Evolutionary conservation across 2,888 invertebrate species (phyloP).

Genomic region (Scelioninae gen. 1): DNA sequence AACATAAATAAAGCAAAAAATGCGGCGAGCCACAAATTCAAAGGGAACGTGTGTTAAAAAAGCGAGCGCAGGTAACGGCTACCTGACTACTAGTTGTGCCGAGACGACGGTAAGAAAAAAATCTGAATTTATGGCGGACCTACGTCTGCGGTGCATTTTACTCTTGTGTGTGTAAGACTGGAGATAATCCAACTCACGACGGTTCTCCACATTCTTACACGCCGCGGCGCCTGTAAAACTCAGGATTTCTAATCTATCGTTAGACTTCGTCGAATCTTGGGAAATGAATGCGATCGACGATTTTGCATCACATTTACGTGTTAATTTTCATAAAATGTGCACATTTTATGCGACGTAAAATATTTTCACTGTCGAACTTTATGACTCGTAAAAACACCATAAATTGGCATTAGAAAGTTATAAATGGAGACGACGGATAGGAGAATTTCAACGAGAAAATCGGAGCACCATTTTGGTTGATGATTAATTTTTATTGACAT

Average conservation of each 20-base stretch:
- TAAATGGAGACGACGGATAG: background rate
- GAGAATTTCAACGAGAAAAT: background rate
- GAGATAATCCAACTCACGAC: too few species aligned
- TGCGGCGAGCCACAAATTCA: background rate
- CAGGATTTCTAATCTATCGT: too few species aligned
- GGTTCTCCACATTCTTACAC: too few species aligned
- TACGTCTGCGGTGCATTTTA: too few species aligned
- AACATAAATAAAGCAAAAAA: constrained; percentile 13
- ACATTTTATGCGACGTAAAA: background rate
- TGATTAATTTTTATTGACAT: background rate
- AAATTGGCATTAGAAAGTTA: constrained; percentile 22
- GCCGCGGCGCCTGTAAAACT: too few species aligned
- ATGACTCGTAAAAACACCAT: constrained; percentile 19
- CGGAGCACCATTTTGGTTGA: background rate
- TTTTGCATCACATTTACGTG: background rate
- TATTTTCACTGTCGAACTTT: background rate
- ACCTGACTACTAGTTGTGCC: constrained; percentile 11
- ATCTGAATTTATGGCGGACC: too few species aligned
- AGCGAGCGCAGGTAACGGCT: constrained; percentile 6
- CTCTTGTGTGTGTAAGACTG: too few species aligned
- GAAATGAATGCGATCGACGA: background rate
- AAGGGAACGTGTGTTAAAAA: background rate
- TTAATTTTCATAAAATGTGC: constrained; percentile 14
- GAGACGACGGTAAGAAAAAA: too few species aligned
- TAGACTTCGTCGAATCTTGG: background rate